These are phyloP conservation scores for Brachionus calyciflorus DNA, from an alignment of 1,140 invertebrate species.

Conservation along the genomic window DNA sequence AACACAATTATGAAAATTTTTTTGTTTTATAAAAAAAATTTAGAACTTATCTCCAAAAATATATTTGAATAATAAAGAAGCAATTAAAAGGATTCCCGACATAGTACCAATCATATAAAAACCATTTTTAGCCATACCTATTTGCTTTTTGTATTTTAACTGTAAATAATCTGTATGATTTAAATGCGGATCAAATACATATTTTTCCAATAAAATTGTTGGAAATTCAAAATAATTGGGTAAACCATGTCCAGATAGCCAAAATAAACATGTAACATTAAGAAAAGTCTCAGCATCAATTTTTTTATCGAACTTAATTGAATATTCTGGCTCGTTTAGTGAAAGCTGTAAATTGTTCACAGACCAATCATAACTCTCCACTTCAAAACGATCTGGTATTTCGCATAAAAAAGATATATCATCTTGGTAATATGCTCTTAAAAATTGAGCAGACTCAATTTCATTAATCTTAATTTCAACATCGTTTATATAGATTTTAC, in stretches of 20 bases:
- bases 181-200: not conserved
- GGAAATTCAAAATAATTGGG: not conserved
- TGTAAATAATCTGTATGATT: not conserved
- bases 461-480: not conserved
- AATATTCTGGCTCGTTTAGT: not conserved
- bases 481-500: not conserved
- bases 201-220: not conserved
- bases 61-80: too few species aligned
- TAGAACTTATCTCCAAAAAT: too few species aligned
- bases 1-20: too few species aligned
- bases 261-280: constrained; percentile 9
- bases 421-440: not conserved
- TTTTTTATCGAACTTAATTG: not conserved
- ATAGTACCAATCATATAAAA: not conserved
- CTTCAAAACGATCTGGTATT: not conserved
- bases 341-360: constrained; percentile 1
- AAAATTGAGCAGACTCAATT: not conserved
- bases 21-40: too few species aligned
- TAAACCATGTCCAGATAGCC: not conserved
- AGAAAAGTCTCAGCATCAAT: not conserved
- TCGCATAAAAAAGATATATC: not conserved
- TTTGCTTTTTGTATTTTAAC: not conserved
- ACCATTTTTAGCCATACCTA: not conserved
- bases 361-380: not conserved
- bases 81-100: too few species aligned